Percentiles rank a stretch among this genome's conserved stretches.
Conservation (phyloP, 2,797 vertebrate species). For the Cheirogaleus major region DNA sequence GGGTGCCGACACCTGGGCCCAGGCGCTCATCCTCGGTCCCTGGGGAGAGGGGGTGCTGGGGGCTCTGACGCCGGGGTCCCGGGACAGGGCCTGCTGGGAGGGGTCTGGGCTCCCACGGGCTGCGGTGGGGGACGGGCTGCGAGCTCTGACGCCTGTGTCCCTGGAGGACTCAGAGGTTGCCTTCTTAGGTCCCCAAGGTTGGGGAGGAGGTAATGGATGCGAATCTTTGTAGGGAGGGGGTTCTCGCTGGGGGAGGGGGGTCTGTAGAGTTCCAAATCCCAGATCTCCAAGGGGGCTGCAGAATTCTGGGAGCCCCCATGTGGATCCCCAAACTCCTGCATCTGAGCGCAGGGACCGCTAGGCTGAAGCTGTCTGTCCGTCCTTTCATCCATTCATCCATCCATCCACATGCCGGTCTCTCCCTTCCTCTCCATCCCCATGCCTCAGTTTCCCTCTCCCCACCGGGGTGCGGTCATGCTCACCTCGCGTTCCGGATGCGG, state of each 20-base stretch:
- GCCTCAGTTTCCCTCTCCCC: constrained; percentile 67
- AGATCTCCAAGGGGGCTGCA: constrained; percentile 23
- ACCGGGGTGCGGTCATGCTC: constrained; percentile 61
- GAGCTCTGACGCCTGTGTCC: not conserved
- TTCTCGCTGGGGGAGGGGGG: not conserved
- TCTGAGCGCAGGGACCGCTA: not conserved
- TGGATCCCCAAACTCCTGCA: not conserved
- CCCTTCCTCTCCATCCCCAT: not conserved
- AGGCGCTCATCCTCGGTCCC: not conserved
- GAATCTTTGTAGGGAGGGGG: not conserved
- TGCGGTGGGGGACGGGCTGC: not conserved
- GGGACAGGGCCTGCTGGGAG: not conserved
- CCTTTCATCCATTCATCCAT: not conserved
- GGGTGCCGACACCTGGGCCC: not conserved
- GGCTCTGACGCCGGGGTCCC: not conserved
- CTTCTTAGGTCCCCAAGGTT: not conserved
- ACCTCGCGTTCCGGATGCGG: constrained; percentile 74
- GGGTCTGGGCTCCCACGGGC: not conserved
- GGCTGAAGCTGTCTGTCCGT: not conserved
- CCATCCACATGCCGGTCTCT: not conserved
- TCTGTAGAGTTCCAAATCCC: not conserved
- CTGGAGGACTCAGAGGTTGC: not conserved
- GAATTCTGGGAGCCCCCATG: not conserved
- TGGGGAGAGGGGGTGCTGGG: not conserved
- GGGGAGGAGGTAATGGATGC: not conserved